Conservation (phyloP, 1,140 invertebrate genomes). For the Anoplolepis gracilipes region DNA sequence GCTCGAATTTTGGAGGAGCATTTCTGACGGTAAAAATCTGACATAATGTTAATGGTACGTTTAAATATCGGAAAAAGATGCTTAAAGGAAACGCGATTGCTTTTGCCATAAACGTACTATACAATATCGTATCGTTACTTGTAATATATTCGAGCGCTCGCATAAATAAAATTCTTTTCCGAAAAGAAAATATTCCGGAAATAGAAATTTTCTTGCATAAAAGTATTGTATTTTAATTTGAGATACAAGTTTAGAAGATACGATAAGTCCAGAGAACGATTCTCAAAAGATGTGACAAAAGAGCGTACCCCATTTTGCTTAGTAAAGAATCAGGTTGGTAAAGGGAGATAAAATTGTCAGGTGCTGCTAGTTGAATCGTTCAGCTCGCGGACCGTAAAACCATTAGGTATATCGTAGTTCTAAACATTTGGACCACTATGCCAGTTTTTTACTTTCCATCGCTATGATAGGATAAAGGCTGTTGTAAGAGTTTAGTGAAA, state of each 20-base stretch:
- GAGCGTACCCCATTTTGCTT: no score
- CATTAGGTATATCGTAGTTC: conserved; percentile 11
- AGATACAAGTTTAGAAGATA: no score
- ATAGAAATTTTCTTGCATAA: background rate
- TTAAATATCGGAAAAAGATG: conserved; percentile 45
- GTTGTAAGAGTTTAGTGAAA: conserved; percentile 6
- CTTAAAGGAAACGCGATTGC: conserved; percentile 2
- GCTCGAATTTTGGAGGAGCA: conserved; percentile 5
- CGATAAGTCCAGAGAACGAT: no score
- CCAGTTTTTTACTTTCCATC: no score
- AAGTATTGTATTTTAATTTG: no score
- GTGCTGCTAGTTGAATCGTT: background rate
- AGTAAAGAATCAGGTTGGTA: background rate
- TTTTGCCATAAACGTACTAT: background rate
- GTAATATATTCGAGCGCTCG: conserved; percentile 9
- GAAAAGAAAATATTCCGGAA: background rate
- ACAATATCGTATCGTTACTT: conserved; percentile 10
- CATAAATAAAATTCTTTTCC: background rate
- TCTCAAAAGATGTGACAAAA: no score
- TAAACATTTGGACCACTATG: background rate
- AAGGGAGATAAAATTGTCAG: conserved; percentile 1
- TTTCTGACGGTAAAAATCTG: conserved; percentile 34
- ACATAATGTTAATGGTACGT: conserved; percentile 40
- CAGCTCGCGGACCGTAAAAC: background rate
- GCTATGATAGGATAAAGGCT: background rate